These are phyloP conservation scores for Panurus biarmicus DNA, from an alignment of 2,113 vertebrate genomes.

Conservation along the genomic window DNA sequence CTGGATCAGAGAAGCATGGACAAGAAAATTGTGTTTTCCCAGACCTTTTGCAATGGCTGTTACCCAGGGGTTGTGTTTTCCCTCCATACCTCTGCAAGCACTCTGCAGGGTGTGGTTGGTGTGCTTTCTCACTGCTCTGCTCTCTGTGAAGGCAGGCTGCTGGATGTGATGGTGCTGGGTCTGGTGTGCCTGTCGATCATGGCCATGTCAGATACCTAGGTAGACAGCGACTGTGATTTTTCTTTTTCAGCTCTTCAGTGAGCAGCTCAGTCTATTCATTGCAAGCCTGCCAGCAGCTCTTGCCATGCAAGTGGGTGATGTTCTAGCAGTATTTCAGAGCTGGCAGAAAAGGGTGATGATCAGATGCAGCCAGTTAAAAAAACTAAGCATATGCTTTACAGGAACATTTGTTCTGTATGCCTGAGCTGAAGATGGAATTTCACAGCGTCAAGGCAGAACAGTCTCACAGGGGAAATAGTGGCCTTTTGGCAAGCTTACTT, in stretches of 20 bases:
- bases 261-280: neutral
- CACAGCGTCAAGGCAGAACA: neutral
- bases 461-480: neutral
- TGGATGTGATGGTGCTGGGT: neutral
- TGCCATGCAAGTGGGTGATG: neutral
- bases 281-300: neutral
- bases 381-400: neutral
- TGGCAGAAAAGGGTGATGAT: neutral
- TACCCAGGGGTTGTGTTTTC: neutral
- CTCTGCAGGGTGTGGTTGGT: neutral
- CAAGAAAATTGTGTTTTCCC: neutral
- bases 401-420: neutral
- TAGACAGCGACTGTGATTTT: neutral
- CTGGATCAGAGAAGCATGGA: neutral
- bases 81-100: rapidly evolving
- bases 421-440: neutral
- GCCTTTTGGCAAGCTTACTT: neutral
- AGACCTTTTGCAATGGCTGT: neutral
- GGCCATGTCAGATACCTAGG: neutral
- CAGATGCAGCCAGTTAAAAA: constrained; percentile 2
- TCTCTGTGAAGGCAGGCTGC: neutral
- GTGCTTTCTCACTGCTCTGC: neutral
- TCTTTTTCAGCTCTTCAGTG: neutral
- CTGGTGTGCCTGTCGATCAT: neutral
- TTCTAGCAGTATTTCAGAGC: neutral